A percentile compares a stretch with the other conserved stretches of the same genome.
Conservation (phyloP, 2,888 invertebrate genomes). For the Camponotus fellah region DNA sequence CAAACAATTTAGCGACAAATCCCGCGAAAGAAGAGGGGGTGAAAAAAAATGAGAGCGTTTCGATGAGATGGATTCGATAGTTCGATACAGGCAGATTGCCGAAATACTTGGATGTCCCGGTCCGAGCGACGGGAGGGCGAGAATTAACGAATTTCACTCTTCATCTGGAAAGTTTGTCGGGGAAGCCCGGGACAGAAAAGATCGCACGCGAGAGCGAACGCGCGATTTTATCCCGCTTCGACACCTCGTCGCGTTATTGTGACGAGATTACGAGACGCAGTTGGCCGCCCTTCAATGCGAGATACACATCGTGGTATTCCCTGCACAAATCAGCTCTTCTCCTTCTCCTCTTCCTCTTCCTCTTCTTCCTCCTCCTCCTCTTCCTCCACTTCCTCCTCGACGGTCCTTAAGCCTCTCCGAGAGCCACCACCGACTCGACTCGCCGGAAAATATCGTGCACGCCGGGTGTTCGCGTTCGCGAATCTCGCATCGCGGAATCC, state of each 20-base stretch:
- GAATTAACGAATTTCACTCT: constrained; percentile 62
- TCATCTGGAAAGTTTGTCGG: constrained; percentile 60
- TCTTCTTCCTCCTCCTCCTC: constrained; percentile 44
- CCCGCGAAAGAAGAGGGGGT: neutral
- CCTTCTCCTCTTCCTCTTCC: constrained; percentile 7
- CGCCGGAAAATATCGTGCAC: constrained; percentile 45
- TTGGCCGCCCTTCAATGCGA: constrained; percentile 89
- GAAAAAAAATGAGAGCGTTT: neutral
- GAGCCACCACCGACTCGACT: constrained; percentile 15
- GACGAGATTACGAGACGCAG: constrained; percentile 91
- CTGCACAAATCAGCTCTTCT: constrained; percentile 67
- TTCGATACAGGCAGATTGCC: neutral
- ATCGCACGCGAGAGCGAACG: constrained; percentile 31
- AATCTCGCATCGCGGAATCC: constrained; percentile 28
- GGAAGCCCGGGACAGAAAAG: constrained; percentile 56
- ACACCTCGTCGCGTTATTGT: constrained; percentile 86
- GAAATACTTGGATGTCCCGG: neutral
- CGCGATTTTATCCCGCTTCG: constrained; percentile 83
- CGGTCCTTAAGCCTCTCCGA: constrained; percentile 67
- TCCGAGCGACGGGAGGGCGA: neutral
- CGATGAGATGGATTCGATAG: neutral
- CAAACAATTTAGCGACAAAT: neutral
- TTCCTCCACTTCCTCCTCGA: neutral
- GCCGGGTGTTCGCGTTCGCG: neutral
- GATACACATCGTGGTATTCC: constrained; percentile 76